Evolutionary conservation across 2,888 invertebrate species (phyloP).

Genomic region (Phaonia tiefii): DNA sequence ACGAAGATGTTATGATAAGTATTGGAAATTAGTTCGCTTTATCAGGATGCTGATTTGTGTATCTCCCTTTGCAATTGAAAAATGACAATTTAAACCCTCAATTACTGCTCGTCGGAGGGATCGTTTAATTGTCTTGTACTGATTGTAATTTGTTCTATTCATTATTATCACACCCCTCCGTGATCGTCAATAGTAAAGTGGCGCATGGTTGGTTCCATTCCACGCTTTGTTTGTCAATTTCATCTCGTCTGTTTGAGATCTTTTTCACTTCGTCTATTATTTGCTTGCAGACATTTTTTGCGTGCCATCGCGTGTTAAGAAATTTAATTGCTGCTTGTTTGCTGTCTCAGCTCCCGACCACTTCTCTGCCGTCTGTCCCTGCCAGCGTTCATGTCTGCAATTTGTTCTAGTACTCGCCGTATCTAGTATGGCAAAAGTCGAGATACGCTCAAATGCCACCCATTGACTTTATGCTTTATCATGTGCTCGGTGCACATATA

Average conservation of each 20-base stretch:
- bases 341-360: slow-evolving; percentile 38
- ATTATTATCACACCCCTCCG: background rate
- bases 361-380: background rate
- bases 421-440: slow-evolving; percentile 10
- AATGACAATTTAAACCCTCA: too few species aligned
- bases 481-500: slow-evolving; percentile 54
- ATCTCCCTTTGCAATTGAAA: too few species aligned
- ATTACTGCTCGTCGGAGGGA: too few species aligned
- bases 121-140: too few species aligned
- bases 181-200: background rate
- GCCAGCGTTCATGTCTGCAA: background rate
- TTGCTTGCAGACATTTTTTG: slow-evolving; percentile 62
- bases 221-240: slow-evolving; percentile 4
- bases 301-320: slow-evolving; percentile 65
- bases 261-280: slow-evolving; percentile 31
- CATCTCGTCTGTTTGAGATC: slow-evolving; percentile 20
- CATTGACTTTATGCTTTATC: slow-evolving; percentile 59
- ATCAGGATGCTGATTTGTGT: too few species aligned
- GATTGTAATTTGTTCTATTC: too few species aligned
- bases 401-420: slow-evolving; percentile 36
- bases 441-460: slow-evolving; percentile 50
- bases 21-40: too few species aligned
- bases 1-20: background rate
- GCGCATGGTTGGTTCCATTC: too few species aligned
- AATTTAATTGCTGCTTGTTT: slow-evolving; percentile 65